A percentile compares a stretch with the other conserved stretches of the same genome.
Evolutionary conservation across 2,113 vertebrate species (phyloP).

Genomic region (Albula goreensis): DNA sequence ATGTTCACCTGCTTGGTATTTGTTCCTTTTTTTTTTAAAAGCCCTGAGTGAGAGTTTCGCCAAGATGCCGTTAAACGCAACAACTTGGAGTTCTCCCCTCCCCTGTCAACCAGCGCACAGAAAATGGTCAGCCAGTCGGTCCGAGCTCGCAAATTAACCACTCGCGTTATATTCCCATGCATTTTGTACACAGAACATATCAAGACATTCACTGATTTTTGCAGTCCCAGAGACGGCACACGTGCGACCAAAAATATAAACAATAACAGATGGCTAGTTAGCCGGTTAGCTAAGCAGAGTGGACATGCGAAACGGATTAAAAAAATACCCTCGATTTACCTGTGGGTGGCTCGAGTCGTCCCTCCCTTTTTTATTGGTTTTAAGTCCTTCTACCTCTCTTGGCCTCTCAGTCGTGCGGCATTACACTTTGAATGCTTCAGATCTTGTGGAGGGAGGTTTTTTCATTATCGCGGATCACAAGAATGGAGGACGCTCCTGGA

Average conservation of each 20-base stretch:
- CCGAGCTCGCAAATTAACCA: background rate
- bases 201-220: background rate
- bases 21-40: background rate
- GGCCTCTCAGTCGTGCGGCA: background rate
- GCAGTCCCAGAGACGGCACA: background rate
- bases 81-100: background rate
- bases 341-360: slow-evolving; percentile 16
- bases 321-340: slow-evolving; percentile 38
- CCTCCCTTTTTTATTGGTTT: background rate
- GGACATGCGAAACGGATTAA: slow-evolving; percentile 35
- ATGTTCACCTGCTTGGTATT: background rate
- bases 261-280: background rate
- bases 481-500: slow-evolving; percentile 14
- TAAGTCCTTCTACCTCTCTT: slow-evolving; percentile 3
- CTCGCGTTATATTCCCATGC: background rate
- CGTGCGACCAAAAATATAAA: background rate
- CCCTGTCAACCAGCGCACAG: background rate
- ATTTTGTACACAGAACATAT: background rate
- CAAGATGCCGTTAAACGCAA: background rate
- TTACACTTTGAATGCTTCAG: slow-evolving; percentile 6
- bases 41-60: background rate
- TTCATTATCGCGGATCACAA: slow-evolving; percentile 27
- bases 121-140: background rate
- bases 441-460: background rate
- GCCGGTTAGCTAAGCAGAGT: slow-evolving; percentile 35